Evolutionary conservation across 2,888 invertebrate genomes (phyloP), one percentile per base, ranked within the genome.

Genomic region (Yponomeuta plumbellus): DNA sequence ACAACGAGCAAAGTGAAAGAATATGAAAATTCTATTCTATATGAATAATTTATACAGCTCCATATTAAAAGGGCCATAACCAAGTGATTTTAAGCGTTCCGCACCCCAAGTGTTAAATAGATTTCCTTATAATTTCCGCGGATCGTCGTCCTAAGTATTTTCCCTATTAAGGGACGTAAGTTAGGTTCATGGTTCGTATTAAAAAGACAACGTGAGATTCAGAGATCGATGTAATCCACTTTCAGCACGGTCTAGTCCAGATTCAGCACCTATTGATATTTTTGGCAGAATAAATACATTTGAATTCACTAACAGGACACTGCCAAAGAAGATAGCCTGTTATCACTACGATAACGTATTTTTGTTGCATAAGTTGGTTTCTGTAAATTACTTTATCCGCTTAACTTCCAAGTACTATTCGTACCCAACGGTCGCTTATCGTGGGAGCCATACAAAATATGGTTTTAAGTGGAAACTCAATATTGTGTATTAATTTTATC

Each of bases 11-110:
- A 78, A 80, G 77, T 74, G 75, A 76, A 79, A 76, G 75, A 80
- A 79, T 76, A 80, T 77, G 77, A 80, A 74, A 79, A 79, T 78
- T 74, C 71, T 76, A 78, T 77, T 78, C 72, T 74, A 72, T 78
- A 80, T 79, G 79, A 80, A 80, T 79, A 76, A 80, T 79, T 76
- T 76, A 80, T 71, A 70, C 68, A 68, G 64, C 64, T 52, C 66
- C 67, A 67, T 70, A 69, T 69, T 71, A 70, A 69, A 72, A 69
- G 68, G 64, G 68, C 69, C 69, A 68, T 72, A 71, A 71, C 67
- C 69, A 67, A 69, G 68, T 69, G 70, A 68, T 71, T 70, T 69
- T 65, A 39, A 59, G 40, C 34, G 65, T 20, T 34, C 62, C 39
- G 17, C 10, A 39, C 34, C 62, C 17, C 11, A 62, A 62, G 62